Conservation (phyloP, 1,140 invertebrate species). For the Thaumetopoea pityocampa region DNA sequence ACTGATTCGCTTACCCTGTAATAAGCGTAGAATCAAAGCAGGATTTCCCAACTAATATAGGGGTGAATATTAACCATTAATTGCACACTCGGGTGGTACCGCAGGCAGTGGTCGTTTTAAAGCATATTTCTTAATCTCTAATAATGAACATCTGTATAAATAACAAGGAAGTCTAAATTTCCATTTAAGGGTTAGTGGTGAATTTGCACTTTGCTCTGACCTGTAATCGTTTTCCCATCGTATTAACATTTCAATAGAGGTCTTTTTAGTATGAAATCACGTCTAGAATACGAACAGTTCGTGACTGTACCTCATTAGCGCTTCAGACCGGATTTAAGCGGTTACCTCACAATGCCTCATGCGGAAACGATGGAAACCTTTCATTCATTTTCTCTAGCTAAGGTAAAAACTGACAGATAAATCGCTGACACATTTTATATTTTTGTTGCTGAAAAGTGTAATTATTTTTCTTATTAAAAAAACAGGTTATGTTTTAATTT, state of each 20-base stretch:
- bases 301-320: constrained; percentile 47
- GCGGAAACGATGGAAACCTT: constrained; percentile 34
- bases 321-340: constrained; percentile 34
- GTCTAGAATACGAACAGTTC: constrained; percentile 16
- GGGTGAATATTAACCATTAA: too few species aligned
- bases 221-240: background rate
- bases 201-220: too few species aligned
- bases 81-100: too few species aligned
- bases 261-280: constrained; percentile 21
- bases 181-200: too few species aligned
- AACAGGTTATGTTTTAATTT: background rate
- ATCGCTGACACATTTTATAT: constrained; percentile 19
- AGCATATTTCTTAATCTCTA: too few species aligned
- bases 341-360: constrained; percentile 39
- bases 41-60: too few species aligned
- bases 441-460: constrained; percentile 7
- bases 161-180: too few species aligned
- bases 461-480: constrained; percentile 17
- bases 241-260: constrained; percentile 11
- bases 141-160: too few species aligned
- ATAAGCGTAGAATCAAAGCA: too few species aligned
- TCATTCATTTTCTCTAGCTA: constrained; percentile 36
- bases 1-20: too few species aligned
- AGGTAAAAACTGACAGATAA: constrained; percentile 39
- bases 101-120: too few species aligned